phyloP scores from a whole-genome alignment of 2,113 vertebrate species.

The Hydrolagus affinis region DNA sequence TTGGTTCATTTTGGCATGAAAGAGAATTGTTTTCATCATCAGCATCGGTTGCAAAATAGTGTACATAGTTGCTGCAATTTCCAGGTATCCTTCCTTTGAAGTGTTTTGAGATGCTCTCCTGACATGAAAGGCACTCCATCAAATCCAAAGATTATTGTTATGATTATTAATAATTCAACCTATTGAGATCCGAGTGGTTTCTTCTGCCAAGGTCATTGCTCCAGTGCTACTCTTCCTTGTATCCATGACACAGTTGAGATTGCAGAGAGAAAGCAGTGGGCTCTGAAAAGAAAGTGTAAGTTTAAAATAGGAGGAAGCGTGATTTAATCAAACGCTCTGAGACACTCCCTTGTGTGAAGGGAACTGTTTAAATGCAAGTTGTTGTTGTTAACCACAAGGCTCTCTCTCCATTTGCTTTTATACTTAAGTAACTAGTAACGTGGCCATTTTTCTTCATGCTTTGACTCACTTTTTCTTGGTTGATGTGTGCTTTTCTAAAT shows the following conservation, averaged over 20 bases:
- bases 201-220: neutral
- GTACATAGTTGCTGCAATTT: too few species aligned
- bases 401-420: neutral
- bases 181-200: neutral
- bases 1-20: too few species aligned
- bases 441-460: neutral
- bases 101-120: too few species aligned
- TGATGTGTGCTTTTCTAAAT: neutral
- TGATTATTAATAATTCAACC: neutral
- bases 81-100: too few species aligned
- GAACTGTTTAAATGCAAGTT: too few species aligned
- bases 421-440: neutral
- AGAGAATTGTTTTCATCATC: too few species aligned
- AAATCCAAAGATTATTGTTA: too few species aligned
- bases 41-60: too few species aligned
- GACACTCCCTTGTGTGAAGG: too few species aligned
- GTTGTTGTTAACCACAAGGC: neutral
- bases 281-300: neutral
- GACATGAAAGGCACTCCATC: too few species aligned
- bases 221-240: neutral
- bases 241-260: neutral
- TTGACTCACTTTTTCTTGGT: neutral
- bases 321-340: neutral
- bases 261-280: neutral
- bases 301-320: neutral